Evolutionary conservation across 2,888 invertebrate species (phyloP), one percentile per base, ranked within the genome.

Genomic region (Synanthedon vespiformis): DNA sequence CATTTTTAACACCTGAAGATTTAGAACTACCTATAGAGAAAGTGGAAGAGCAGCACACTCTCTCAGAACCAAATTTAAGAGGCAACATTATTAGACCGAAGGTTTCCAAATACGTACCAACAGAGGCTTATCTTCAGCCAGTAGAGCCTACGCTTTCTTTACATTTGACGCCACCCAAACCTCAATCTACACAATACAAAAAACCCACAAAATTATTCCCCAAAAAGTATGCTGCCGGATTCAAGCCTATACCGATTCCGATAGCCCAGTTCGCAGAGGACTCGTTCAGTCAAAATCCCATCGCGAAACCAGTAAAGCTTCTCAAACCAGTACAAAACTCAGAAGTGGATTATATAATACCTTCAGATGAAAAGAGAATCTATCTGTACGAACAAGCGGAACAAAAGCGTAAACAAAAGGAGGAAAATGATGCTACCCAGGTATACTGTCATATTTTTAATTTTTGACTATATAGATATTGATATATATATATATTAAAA

Each of bases 171-270:
- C 76, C 79, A 8, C 85, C 70, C 54, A 80, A 65, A 59, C 75
- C 59, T 51, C 64, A 63, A 67, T 65, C 58, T 61, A 71, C 68
- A 59, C 74, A 71, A 57, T 63, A 68, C 44, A 79, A 86, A 58
- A 68, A 72, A 18, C 90, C 90, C 2, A 90, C 90, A 16, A 86
- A 86, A 61, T 62, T 82, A 22, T 90, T 88, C 61, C 91, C 91
- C 0, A 91, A 91, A 66, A 91, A 91, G 65, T 90, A 82, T 67
- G 70, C 78, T 56, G 78, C 83, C 50, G 80, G 81, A 18, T 82
- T 89, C 53, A 87, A 85, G 53, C 84, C 87, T 0, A 67, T 86
- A 48, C 76, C 81, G 1, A 84, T 87, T 58, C 87, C 87, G 6
- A 64, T 86, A 54, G 64, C 65, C 4, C 80, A 80, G 58, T 81